Evolutionary conservation across 2,888 invertebrate genomes (phyloP).

Genomic region (Macrosiphum euphorbiae): DNA sequence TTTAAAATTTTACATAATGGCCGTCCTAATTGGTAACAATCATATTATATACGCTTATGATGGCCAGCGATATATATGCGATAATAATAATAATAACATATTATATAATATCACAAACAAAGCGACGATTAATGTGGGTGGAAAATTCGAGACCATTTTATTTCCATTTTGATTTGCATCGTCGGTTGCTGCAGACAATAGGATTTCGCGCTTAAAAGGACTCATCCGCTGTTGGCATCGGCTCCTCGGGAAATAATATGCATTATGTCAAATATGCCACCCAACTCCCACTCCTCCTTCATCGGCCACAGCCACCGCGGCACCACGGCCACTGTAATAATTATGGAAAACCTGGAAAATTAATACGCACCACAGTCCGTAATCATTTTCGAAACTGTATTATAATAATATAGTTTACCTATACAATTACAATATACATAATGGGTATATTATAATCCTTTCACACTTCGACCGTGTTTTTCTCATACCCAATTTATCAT

Average conservation of each 20-base stretch:
- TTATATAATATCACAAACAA: background rate
- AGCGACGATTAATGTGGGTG: background rate
- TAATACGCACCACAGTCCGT: background rate
- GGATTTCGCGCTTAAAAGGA: background rate
- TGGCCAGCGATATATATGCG: background rate
- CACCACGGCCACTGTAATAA: background rate
- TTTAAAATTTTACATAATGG: background rate
- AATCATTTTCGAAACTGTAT: background rate
- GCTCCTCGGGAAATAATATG: background rate
- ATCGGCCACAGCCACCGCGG: background rate
- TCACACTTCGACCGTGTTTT: background rate
- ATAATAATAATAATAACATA: background rate
- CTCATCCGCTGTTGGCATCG: background rate
- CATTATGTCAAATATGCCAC: background rate
- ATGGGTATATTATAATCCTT: slow-evolving; percentile 13
- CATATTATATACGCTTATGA: background rate
- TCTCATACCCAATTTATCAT: slow-evolving; percentile 18
- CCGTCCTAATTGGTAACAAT: background rate
- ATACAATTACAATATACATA: background rate
- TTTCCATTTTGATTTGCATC: background rate
- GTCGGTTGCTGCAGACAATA: background rate
- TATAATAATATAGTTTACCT: background rate
- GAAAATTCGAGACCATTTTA: slow-evolving; percentile 17
- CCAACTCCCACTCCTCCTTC: background rate
- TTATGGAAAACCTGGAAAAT: background rate